Percentiles rank a stretch among this genome's conserved stretches.
Evolutionary conservation across 2,113 vertebrate species (phyloP).

Genomic region (Hippocampus barbouri): DNA sequence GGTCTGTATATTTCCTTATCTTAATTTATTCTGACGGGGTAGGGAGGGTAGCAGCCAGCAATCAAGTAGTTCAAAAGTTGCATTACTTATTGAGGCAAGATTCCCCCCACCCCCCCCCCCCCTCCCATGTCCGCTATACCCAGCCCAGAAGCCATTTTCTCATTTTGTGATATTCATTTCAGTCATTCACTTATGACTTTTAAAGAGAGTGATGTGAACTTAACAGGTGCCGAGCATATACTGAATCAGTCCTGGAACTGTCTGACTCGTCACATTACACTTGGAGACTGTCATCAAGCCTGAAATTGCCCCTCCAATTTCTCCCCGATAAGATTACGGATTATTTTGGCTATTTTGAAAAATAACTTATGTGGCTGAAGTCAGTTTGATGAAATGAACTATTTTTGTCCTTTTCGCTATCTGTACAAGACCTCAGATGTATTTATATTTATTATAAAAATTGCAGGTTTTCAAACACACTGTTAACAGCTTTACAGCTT

Average conservation of each 20-base stretch:
- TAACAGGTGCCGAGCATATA: background rate
- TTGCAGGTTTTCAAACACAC: conserved; percentile 29
- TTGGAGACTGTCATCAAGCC: background rate
- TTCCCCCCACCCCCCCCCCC: background rate
- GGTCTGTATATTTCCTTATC: conserved; percentile 20
- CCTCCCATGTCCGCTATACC: background rate
- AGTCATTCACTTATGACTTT: conserved; percentile 5
- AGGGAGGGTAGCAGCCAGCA: conserved; percentile 46
- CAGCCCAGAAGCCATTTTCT: conserved; percentile 9
- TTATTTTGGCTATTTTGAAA: conserved; percentile 41
- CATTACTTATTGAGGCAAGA: conserved; percentile 7
- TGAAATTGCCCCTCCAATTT: background rate
- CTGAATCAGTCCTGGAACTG: background rate
- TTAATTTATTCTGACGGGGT: conserved; percentile 23
- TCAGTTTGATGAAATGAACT: conserved; percentile 53
- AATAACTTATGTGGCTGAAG: conserved; percentile 59
- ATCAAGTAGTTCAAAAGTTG: conserved; percentile 15
- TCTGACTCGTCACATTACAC: background rate
- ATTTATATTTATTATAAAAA: conserved; percentile 68
- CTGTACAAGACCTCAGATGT: conserved; percentile 55
- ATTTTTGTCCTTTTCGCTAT: conserved; percentile 62
- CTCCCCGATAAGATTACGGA: conserved; percentile 1
- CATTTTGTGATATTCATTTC: background rate
- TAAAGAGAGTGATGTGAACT: background rate
- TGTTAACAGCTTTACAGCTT: background rate